These are phyloP conservation scores for Philaethria dido DNA, from an alignment of 2,888 invertebrate genomes.

Conservation along the genomic window DNA sequence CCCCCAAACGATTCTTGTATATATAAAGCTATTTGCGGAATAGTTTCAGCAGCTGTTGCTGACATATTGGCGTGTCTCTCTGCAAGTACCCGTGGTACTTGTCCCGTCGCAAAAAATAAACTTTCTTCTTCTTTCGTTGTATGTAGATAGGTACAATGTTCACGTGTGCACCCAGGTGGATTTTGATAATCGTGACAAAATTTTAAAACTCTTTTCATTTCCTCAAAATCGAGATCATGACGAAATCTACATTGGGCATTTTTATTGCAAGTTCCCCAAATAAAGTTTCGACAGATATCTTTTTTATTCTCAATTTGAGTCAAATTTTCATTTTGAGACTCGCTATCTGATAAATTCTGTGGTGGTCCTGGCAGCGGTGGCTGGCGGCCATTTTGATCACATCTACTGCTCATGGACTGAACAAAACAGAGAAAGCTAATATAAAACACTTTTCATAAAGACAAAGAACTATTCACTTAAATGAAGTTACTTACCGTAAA, in stretches of 20 bases:
- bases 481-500: slow-evolving; percentile 12
- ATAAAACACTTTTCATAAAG: neutral
- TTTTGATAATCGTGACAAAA: slow-evolving; percentile 77
- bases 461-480: neutral
- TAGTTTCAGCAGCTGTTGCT: slow-evolving; percentile 47
- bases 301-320: slow-evolving; percentile 42
- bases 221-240: slow-evolving; percentile 64
- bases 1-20: slow-evolving; percentile 47
- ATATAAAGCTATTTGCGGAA: slow-evolving; percentile 51
- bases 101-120: slow-evolving; percentile 58
- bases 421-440: slow-evolving; percentile 19
- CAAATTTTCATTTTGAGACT: slow-evolving; percentile 35
- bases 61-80: slow-evolving; percentile 63
- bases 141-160: slow-evolving; percentile 68
- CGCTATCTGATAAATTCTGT: slow-evolving; percentile 44
- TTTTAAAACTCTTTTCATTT: slow-evolving; percentile 64
- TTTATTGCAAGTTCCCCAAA: slow-evolving; percentile 71
- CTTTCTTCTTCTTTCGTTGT: slow-evolving; percentile 65
- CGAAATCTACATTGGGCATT: slow-evolving; percentile 62
- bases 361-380: slow-evolving; percentile 53
- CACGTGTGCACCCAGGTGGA: slow-evolving; percentile 60
- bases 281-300: slow-evolving; percentile 64
- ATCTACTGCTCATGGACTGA: slow-evolving; percentile 56
- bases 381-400: slow-evolving; percentile 66
- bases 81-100: slow-evolving; percentile 61